Evolutionary conservation across 2,797 vertebrate genomes (phyloP), one percentile per base, ranked within the genome.

Genomic region (Pempheris klunzingeri): DNA sequence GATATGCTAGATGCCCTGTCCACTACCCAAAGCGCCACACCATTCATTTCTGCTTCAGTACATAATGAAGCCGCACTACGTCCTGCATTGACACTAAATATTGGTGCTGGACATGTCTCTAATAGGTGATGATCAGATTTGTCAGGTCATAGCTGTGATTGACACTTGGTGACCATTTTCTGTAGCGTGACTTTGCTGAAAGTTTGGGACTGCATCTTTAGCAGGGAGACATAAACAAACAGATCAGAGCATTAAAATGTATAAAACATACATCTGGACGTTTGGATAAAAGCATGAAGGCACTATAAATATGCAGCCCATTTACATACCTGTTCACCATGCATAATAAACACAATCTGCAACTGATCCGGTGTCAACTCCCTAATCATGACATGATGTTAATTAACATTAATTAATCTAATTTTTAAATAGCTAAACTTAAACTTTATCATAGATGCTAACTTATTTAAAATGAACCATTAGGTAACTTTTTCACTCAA

Each of bases 141-240:
- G 39, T 68, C 30, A 4, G 11, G n/a, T 55, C 20, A 59, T 50
- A 49, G 36, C 14, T 22, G 14, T 30, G 24, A 4, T 52, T 52
- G 44, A 71, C 46, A 39, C 38, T 20, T 26, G 28, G 22, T 22
- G 43, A 64, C 61, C 61, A 28, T 13, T 24, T 55, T 68, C n/a
- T 44, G 20, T 22, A 22, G 36, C 6, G 43, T 34, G 28, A 14
- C 1, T 7, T 1, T 5, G 30, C 13, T n/a, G 1, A 22, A 12
- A 69, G 20, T 36, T 18, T 15, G n/a, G 5, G 20, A 26, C 34
- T 30, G 28, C 18, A 46, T n/a, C 12, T 30, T 61, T 15, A 24
- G 30, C 4, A n/a, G 28, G 13, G 39, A 18, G 39, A 34, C 20
- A 46, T 47, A 11, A 32, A 24, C 14, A 36, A 14, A 15, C 11